Percentiles rank a stretch among this genome's conserved stretches.
Evolutionary conservation across 2,888 invertebrate genomes (phyloP).

Genomic region (Cylloceria caligata): DNA sequence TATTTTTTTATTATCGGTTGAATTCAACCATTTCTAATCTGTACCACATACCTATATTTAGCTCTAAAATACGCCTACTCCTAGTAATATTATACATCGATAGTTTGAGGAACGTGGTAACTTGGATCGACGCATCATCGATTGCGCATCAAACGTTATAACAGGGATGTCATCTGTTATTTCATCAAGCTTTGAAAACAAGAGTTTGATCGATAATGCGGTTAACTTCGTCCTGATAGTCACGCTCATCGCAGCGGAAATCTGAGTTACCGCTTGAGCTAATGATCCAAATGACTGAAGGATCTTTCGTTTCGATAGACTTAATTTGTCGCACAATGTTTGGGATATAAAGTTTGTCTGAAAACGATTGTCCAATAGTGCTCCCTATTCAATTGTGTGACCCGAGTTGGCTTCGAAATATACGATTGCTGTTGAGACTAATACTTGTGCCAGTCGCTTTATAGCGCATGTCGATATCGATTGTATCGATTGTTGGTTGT

Average conservation of each 20-base stretch:
- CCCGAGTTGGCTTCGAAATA: slow-evolving; percentile 51
- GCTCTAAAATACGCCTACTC: slow-evolving; percentile 52
- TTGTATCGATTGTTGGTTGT: neutral
- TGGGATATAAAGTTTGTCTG: slow-evolving; percentile 53
- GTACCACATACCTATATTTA: slow-evolving; percentile 40
- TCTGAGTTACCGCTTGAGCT: slow-evolving; percentile 27
- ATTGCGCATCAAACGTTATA: slow-evolving; percentile 17
- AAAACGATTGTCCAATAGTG: slow-evolving; percentile 66
- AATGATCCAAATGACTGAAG: slow-evolving; percentile 4
- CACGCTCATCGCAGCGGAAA: slow-evolving; percentile 28
- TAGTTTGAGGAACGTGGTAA: slow-evolving; percentile 41
- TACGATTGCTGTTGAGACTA: slow-evolving; percentile 59
- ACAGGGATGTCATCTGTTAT: slow-evolving; percentile 49
- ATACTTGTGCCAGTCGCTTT: slow-evolving; percentile 35
- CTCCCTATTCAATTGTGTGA: slow-evolving; percentile 44
- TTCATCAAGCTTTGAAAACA: slow-evolving; percentile 38
- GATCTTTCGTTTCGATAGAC: slow-evolving; percentile 8
- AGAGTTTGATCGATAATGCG: slow-evolving; percentile 38
- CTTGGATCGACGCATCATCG: slow-evolving; percentile 20
- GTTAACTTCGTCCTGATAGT: slow-evolving; percentile 36
- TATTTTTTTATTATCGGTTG: slow-evolving; percentile 41
- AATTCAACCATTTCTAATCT: slow-evolving; percentile 28
- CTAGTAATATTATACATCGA: no score
- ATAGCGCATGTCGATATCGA: slow-evolving; percentile 17
- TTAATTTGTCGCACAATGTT: neutral